Conservation (phyloP, 2,113 vertebrate species). For the Peromyscus polionotus region DNA sequence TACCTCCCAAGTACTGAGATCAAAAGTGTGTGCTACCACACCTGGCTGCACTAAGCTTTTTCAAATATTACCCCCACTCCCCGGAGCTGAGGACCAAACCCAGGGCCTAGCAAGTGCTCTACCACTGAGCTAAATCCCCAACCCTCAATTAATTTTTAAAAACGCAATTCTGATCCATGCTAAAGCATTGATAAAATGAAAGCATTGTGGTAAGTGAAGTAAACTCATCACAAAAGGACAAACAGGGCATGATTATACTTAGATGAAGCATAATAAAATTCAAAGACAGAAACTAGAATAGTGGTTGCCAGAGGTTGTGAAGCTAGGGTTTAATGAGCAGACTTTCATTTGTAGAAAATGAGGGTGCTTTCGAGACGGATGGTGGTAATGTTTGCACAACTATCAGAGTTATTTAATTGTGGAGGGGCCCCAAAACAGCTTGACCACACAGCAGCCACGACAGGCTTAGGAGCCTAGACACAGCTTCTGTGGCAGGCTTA, state of each 20-base stretch:
- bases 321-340: background rate
- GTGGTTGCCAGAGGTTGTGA: background rate
- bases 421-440: no score
- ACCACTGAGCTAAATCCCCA: no score
- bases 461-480: no score
- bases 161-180: slow-evolving; percentile 7
- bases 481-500: no score
- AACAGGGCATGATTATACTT: background rate
- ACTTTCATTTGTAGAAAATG: background rate
- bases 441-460: no score
- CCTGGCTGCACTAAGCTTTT: background rate
- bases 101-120: no score
- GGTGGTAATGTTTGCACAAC: background rate
- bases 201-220: background rate
- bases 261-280: slow-evolving; percentile 15
- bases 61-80: background rate
- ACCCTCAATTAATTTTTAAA: background rate
- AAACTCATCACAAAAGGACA: background rate
- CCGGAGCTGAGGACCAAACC: no score
- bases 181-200: slow-evolving; percentile 6
- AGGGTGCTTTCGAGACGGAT: background rate
- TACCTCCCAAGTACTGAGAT: background rate
- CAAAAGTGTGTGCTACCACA: background rate
- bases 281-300: background rate
- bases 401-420: background rate